Evolutionary conservation across 2,888 invertebrate genomes (phyloP).

Genomic region (Rhagonycha lutea): DNA sequence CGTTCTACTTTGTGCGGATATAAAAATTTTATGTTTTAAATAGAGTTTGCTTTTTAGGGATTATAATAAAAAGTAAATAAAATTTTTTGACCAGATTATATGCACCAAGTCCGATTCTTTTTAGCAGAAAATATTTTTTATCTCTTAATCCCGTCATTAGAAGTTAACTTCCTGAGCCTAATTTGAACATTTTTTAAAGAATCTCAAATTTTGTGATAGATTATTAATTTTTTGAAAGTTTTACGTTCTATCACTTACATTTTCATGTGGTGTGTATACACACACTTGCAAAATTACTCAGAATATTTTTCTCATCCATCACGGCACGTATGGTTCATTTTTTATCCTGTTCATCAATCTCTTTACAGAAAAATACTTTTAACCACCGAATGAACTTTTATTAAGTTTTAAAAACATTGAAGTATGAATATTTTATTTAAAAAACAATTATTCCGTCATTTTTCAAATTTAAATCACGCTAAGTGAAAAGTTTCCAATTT

Average conservation of each 20-base stretch:
- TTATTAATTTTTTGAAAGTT: neutral
- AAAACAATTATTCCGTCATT: neutral
- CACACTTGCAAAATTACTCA: neutral
- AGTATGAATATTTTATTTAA: neutral
- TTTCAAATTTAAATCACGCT: neutral
- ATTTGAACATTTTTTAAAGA: neutral
- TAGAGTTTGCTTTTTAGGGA: neutral
- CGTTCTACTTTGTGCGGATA: neutral
- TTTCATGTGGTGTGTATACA: neutral
- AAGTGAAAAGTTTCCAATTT: neutral
- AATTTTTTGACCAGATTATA: neutral
- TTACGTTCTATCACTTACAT: neutral
- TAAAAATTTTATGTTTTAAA: neutral
- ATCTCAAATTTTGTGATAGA: neutral
- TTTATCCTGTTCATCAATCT: slow-evolving; percentile 22
- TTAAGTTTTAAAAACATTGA: neutral
- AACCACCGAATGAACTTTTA: neutral
- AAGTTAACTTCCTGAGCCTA: neutral
- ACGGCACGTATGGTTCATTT: slow-evolving; percentile 16
- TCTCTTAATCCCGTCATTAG: neutral
- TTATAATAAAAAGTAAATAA: neutral
- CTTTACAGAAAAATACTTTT: slow-evolving; percentile 14
- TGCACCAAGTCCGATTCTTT: neutral
- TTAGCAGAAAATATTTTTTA: neutral
- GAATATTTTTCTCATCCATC: slow-evolving; percentile 22